Conservation (phyloP, 2,113 vertebrate genomes). For the Cardinalis cardinalis region DNA sequence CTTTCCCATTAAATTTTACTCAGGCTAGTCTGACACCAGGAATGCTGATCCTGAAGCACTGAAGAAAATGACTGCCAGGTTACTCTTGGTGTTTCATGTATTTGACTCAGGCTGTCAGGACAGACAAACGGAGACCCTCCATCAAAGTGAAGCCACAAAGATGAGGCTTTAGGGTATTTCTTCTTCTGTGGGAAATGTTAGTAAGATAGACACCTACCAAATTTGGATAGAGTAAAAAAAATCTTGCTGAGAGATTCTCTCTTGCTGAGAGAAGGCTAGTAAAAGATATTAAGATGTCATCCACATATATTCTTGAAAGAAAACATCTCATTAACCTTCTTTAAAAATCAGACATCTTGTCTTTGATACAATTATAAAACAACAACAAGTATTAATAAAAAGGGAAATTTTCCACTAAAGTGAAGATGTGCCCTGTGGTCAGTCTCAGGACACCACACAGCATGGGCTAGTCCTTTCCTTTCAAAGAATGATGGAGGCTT, state of each 20-base stretch:
- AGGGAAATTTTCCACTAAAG: neutral
- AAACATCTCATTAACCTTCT: neutral
- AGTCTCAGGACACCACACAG: neutral
- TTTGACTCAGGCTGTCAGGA: neutral
- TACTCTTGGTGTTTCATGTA: neutral
- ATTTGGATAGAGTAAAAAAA: neutral
- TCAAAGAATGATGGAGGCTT: neutral
- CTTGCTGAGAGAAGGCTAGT: neutral
- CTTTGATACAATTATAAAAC: neutral
- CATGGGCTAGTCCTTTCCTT: neutral
- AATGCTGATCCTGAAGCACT: neutral
- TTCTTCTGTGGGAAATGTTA: neutral
- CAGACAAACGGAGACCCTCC: neutral
- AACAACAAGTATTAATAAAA: neutral
- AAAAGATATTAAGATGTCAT: neutral
- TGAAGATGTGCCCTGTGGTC: neutral
- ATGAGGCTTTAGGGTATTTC: neutral
- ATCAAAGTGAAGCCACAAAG: neutral
- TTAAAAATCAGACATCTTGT: neutral
- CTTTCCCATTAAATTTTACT: neutral
- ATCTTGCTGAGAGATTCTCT: neutral
- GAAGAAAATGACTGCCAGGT: rapidly evolving
- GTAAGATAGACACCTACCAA: neutral
- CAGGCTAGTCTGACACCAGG: neutral
- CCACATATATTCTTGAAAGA: neutral